Base-by-base conservation (phyloP, 2,888 invertebrate species). In the Pediacus dermestoides region DNA sequence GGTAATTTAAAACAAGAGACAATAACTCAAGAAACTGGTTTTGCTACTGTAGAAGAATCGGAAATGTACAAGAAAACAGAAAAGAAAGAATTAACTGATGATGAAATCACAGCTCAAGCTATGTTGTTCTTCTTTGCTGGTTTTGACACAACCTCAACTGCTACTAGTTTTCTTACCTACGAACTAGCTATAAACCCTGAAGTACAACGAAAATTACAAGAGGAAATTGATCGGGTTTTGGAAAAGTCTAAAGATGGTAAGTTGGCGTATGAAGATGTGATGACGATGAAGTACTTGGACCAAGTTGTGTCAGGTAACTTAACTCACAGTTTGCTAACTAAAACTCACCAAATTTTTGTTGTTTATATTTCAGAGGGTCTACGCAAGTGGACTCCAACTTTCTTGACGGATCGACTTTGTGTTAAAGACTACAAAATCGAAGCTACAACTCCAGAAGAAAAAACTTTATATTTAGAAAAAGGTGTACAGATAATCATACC, bases 291-390 rank as follows among this genome's bases (percentile, higher is more conserved):
- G 18, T 53, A 53, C 27, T 25, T 53, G 26, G 53, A 53, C 28
- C 49, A 50, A 43, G 46, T 53, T 2, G 31, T 52, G 10, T 50
- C 43, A n/a, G 81, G n/a, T n/a, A n/a, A n/a, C n/a, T n/a, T n/a
- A n/a, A n/a, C n/a, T n/a, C n/a, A n/a, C n/a, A n/a, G n/a, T n/a
- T n/a, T n/a, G n/a, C n/a, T n/a, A n/a, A n/a, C n/a, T n/a, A n/a
- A n/a, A n/a, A n/a, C n/a, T n/a, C n/a, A n/a, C n/a, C n/a, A n/a
- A n/a, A n/a, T n/a, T n/a, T n/a, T n/a, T n/a, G n/a, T n/a, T n/a
- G n/a, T n/a, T n/a, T n/a, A n/a, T n/a, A n/a, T n/a, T n/a, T n/a
- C n/a, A n/a, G n/a, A n/a, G n/a, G n/a, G n/a, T n/a, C n/a, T n/a
- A n/a, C n/a, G n/a, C n/a, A n/a, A n/a, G n/a, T n/a, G n/a, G n/a